Conservation (phyloP, 2,113 vertebrate genomes). For the Oreochromis spilurus region DNA sequence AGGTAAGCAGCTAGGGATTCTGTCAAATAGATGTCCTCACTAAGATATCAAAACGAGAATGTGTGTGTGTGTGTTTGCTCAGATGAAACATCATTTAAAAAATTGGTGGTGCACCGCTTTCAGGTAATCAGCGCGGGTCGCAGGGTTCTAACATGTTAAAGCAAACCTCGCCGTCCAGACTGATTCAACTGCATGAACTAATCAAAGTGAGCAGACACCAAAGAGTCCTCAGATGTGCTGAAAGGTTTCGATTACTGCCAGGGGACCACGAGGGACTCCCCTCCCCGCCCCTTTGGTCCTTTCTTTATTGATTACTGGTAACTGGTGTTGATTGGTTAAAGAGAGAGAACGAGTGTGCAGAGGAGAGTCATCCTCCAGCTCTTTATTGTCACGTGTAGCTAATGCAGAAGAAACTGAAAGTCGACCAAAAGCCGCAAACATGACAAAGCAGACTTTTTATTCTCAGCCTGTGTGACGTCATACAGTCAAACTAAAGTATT, state of each 20-base stretch:
- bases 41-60: not conserved
- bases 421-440: not conserved
- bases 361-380: not conserved
- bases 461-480: not conserved
- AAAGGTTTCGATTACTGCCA: not conserved
- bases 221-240: not conserved
- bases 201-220: not conserved
- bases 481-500: not conserved
- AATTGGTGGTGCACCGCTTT: fast-evolving
- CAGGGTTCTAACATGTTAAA: not conserved
- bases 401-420: not conserved
- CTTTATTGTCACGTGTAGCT: not conserved
- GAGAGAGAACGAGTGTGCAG: not conserved
- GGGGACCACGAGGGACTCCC: not conserved
- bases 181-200: fast-evolving
- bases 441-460: not conserved
- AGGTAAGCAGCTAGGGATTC: not conserved
- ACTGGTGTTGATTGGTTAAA: not conserved
- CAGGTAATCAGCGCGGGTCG: not conserved
- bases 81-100: not conserved
- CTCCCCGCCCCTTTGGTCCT: not conserved
- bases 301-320: not conserved
- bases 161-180: not conserved
- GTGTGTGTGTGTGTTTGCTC: not conserved
- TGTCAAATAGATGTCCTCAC: not conserved